Percentiles rank a stretch among this genome's conserved stretches.
Conservation (phyloP, 2,888 invertebrate genomes). For the Bedellia somnulentella region DNA sequence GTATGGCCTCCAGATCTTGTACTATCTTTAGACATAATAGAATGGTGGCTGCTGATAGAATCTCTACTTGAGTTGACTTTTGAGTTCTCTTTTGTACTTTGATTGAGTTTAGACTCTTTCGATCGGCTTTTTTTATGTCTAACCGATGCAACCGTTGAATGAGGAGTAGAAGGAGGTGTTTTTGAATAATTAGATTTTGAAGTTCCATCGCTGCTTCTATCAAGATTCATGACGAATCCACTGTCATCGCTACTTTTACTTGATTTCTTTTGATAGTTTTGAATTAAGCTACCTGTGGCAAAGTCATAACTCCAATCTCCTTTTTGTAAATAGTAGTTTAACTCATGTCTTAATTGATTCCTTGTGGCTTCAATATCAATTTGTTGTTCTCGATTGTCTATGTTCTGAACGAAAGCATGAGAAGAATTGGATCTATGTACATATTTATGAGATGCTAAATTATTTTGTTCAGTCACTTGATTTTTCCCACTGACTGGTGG, state of each 20-base stretch:
- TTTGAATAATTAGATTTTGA: constrained; percentile 52
- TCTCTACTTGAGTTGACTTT: constrained; percentile 52
- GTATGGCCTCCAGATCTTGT: constrained; percentile 51
- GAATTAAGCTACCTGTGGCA: constrained; percentile 48
- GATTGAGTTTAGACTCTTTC: constrained; percentile 45
- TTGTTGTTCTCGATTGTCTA: constrained; percentile 35
- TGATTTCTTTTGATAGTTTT: constrained; percentile 54
- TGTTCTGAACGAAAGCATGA: constrained; percentile 55
- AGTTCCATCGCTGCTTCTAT: constrained; percentile 52
- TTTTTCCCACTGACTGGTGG: constrained; percentile 62
- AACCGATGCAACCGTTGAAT: constrained; percentile 46
- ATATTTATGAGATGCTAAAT: constrained; percentile 52
- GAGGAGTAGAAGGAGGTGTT: constrained; percentile 50
- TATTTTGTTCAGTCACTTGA: constrained; percentile 53
- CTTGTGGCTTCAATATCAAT: constrained; percentile 48
- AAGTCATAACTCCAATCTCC: constrained; percentile 56
- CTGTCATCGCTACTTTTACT: constrained; percentile 56
- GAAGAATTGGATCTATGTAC: constrained; percentile 66
- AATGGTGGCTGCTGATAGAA: constrained; percentile 54
- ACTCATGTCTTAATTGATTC: constrained; percentile 47
- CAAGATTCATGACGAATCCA: constrained; percentile 53
- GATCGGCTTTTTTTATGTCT: constrained; percentile 51
- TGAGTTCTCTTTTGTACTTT: constrained; percentile 32
- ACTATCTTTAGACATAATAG: constrained; percentile 48
- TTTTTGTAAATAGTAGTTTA: constrained; percentile 52